phyloP scores from a whole-genome alignment of 2,113 vertebrate species.

The Crotalus helleri region DNA sequence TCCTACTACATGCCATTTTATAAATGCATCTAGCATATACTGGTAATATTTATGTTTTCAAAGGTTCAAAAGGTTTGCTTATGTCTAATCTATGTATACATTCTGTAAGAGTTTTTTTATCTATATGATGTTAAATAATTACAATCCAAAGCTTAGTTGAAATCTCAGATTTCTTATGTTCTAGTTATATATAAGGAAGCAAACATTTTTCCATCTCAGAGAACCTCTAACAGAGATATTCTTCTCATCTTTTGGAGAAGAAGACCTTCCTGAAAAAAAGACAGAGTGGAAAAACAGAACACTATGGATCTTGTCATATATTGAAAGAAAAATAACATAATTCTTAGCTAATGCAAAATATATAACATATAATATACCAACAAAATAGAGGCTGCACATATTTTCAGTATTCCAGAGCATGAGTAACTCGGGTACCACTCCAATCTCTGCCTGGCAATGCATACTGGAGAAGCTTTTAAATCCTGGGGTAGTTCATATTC shows the following conservation, averaged over 20 bases:
- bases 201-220: not conserved
- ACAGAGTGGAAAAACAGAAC: not conserved
- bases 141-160: not conserved
- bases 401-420: not conserved
- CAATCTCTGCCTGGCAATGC: not conserved
- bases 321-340: not conserved
- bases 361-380: not conserved
- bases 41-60: not conserved
- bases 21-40: not conserved
- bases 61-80: not conserved
- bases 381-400: not conserved
- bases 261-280: not conserved
- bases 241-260: not conserved
- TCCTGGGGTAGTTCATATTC: not conserved
- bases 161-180: not conserved
- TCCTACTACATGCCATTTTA: not conserved
- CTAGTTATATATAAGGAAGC: not conserved
- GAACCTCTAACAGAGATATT: not conserved
- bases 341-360: not conserved
- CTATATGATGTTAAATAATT: not conserved
- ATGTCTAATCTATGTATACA: not conserved
- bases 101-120: not conserved
- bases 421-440: too few relatives aligned
- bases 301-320: not conserved
- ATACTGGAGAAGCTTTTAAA: not conserved